Conservation (phyloP, 35 echinoderm and acorn worm species). For the Lytechinus pictus region DNA sequence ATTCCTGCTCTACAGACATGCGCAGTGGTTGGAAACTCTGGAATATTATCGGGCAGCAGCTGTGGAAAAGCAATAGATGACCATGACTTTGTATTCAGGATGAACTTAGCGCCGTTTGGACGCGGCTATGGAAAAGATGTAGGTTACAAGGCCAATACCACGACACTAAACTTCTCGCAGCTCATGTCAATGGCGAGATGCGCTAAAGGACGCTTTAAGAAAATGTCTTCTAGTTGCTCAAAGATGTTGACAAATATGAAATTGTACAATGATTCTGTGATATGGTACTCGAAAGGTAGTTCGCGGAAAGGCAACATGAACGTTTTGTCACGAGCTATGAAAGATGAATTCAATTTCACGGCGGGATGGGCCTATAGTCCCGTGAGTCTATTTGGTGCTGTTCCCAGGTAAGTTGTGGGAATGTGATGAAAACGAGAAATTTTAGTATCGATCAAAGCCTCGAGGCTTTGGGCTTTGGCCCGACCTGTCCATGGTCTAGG, state of each 20-base stretch:
- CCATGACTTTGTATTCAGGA: conserved; percentile 48
- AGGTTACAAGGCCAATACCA: neutral
- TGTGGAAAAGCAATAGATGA: conserved; percentile 48
- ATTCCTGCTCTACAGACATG: neutral
- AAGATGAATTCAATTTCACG: neutral
- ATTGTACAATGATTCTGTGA: conserved; percentile 30
- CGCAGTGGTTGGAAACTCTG: conserved; percentile 39
- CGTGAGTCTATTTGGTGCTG: neutral
- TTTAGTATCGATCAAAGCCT: neutral
- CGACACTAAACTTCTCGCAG: neutral
- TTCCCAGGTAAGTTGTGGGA: neutral
- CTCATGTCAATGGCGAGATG: neutral
- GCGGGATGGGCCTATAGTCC: neutral
- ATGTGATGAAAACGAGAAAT: neutral
- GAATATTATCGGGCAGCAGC: conserved; percentile 3
- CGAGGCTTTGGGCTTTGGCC: too few relatives aligned
- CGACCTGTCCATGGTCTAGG: neutral
- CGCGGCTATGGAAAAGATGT: conserved; percentile 30
- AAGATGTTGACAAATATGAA: neutral
- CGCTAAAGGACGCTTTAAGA: neutral
- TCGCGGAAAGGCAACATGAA: neutral
- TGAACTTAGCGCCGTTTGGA: neutral
- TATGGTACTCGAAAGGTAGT: neutral
- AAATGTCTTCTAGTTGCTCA: neutral
- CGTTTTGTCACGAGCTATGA: neutral